Conservation (phyloP, 2,797 vertebrate genomes). For the Gymnocypris eckloni region DNA sequence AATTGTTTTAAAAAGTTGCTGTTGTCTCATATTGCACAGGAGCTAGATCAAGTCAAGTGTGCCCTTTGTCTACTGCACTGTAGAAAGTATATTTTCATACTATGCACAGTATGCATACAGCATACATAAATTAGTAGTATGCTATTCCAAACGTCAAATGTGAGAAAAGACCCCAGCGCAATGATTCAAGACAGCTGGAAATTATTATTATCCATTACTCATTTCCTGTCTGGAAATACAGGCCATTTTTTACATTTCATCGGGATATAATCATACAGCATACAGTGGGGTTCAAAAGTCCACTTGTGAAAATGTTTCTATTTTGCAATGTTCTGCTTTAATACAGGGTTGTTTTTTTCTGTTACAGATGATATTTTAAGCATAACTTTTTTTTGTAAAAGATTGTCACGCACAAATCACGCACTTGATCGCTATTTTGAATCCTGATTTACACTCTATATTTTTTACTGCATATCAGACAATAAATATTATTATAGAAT, state of each 20-base stretch:
- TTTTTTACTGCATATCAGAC: not conserved
- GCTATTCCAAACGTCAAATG: not conserved
- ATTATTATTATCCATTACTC: not conserved
- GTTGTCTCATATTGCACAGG: not conserved
- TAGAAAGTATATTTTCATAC: not conserved
- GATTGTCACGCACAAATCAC: not conserved
- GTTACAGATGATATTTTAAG: not conserved
- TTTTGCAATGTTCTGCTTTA: not conserved
- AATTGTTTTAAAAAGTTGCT: not conserved
- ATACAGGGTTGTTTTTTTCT: not conserved
- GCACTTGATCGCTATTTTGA: not conserved
- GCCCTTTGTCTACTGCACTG: not conserved
- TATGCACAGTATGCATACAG: not conserved
- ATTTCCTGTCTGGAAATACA: constrained; percentile 10
- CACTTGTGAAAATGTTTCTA: not conserved
- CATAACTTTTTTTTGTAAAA: not conserved
- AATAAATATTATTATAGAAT: not conserved
- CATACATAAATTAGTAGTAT: not conserved
- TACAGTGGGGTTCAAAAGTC: not conserved
- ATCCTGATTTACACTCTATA: not conserved
- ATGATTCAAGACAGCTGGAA: not conserved
- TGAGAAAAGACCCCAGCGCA: not conserved
- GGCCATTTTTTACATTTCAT: constrained; percentile 19
- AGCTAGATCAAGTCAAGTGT: not conserved
- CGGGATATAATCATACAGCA: not conserved